A percentile compares a stretch with the other conserved stretches of the same genome.
phyloP scores from a whole-genome alignment of 2,888 invertebrate species.

The Volucella inanis region DNA sequence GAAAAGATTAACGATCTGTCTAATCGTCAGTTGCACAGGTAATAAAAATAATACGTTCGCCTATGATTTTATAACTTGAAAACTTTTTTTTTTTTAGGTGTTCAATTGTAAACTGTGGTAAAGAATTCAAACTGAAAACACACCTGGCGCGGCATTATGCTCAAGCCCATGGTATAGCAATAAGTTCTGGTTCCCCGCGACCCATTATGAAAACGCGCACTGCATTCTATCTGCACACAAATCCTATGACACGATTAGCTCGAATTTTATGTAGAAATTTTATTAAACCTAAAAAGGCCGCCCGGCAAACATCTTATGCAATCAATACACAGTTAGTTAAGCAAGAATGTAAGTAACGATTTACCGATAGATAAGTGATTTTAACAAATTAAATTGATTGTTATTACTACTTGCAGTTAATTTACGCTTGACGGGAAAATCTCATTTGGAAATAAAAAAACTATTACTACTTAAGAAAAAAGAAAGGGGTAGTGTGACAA shows the following conservation, averaged over 20 bases:
- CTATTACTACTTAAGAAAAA: slow-evolving; percentile 85
- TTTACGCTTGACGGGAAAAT: slow-evolving; percentile 85
- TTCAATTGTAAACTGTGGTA: slow-evolving; percentile 95
- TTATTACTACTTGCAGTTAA: slow-evolving; percentile 82
- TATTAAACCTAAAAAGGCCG: slow-evolving; percentile 92
- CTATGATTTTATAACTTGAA: not conserved
- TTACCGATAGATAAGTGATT: not conserved
- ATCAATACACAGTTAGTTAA: slow-evolving; percentile 92
- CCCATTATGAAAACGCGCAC: slow-evolving; percentile 99
- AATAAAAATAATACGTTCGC: slow-evolving; percentile 13
- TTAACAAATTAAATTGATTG: not conserved
- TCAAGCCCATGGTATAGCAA: slow-evolving; percentile 90
- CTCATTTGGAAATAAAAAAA: slow-evolving; percentile 84
- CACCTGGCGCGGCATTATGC: slow-evolving; percentile 97
- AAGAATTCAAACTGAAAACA: slow-evolving; percentile 97
- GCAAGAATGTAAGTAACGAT: slow-evolving; percentile 89
- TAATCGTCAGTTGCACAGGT: slow-evolving; percentile 82
- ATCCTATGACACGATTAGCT: slow-evolving; percentile 94
- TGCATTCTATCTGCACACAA: slow-evolving; percentile 96
- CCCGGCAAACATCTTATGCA: slow-evolving; percentile 92
- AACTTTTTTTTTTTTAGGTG: slow-evolving; percentile 86
- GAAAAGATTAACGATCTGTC: slow-evolving; percentile 83
- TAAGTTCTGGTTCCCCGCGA: slow-evolving; percentile 90
- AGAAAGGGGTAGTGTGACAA: slow-evolving; percentile 87
- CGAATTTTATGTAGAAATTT: slow-evolving; percentile 93